Conservation (phyloP, 2,888 invertebrate species). For the Pristionchus fissidentatus region DNA sequence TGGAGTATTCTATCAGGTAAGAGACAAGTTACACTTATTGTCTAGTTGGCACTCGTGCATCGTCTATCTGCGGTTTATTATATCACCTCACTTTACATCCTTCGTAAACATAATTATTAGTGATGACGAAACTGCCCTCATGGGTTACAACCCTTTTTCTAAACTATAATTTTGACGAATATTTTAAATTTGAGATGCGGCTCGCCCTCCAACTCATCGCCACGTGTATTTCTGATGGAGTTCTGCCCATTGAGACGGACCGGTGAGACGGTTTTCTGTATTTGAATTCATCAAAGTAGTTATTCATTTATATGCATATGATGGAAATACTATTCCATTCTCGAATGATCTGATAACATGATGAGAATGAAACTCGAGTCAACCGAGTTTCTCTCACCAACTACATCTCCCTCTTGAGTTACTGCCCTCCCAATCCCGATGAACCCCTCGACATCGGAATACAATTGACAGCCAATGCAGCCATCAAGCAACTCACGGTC, state of each 20-base stretch:
- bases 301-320: not conserved
- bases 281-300: not conserved
- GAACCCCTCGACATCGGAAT: slow-evolving; percentile 77
- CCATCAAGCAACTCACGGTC: slow-evolving; percentile 86
- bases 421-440: slow-evolving; percentile 56
- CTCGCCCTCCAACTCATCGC: slow-evolving; percentile 97
- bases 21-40: not conserved
- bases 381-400: too few species aligned
- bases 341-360: not conserved
- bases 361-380: not conserved
- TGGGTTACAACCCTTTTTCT: too few species aligned
- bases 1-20: slow-evolving; percentile 88
- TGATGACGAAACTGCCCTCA: too few species aligned
- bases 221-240: slow-evolving; percentile 96
- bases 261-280: too few species aligned
- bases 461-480: slow-evolving; percentile 82
- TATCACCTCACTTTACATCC: not conserved
- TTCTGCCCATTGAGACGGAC: slow-evolving; percentile 78
- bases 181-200: slow-evolving; percentile 82
- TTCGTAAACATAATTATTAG: too few species aligned
- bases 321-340: not conserved
- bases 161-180: not conserved
- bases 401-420: not conserved
- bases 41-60: not conserved
- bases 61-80: not conserved